A percentile compares a stretch with the other conserved stretches of the same genome.
These are phyloP conservation scores for Scomber scombrus DNA, from an alignment of 2,113 vertebrate species.

Conservation along the genomic window DNA sequence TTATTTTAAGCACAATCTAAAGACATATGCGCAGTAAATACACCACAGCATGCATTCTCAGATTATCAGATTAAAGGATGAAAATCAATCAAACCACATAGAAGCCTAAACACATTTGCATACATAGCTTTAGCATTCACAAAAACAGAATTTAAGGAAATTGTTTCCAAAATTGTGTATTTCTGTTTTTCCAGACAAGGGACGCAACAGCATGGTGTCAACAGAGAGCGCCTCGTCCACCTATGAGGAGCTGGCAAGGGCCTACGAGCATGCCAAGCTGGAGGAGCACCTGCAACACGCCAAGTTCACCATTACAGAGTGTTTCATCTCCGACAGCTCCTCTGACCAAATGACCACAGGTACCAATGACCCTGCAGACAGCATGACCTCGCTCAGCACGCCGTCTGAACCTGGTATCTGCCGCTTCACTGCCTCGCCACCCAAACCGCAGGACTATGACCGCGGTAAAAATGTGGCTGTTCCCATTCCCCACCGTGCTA, in stretches of 20 bases:
- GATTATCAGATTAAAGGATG: too few relatives aligned
- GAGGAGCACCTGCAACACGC: conserved; percentile 97
- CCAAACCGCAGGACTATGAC: conserved; percentile 88
- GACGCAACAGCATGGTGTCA: conserved; percentile 99
- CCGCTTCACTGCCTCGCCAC: conserved; percentile 83
- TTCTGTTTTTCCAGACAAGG: conserved; percentile 87
- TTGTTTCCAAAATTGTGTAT: neutral
- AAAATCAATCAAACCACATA: neutral
- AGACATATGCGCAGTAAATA: neutral
- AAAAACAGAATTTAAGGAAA: neutral
- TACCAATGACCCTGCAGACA: conserved; percentile 95
- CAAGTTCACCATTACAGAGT: conserved; percentile 98
- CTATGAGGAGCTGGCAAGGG: conserved; percentile 95
- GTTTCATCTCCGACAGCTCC: conserved; percentile 97
- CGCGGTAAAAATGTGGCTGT: conserved; percentile 95
- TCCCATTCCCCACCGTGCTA: conserved; percentile 97
- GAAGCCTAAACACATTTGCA: neutral
- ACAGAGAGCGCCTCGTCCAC: conserved; percentile 96
- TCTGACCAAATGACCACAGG: conserved; percentile 98
- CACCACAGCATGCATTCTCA: neutral
- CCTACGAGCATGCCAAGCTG: conserved; percentile 96
- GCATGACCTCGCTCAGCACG: conserved; percentile 94
- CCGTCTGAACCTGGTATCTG: conserved; percentile 83
- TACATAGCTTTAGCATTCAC: neutral
- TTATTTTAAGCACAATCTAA: neutral